These are phyloP conservation scores for Cephalotes varians DNA, from an alignment of 2,888 invertebrate genomes.

Conservation along the genomic window DNA sequence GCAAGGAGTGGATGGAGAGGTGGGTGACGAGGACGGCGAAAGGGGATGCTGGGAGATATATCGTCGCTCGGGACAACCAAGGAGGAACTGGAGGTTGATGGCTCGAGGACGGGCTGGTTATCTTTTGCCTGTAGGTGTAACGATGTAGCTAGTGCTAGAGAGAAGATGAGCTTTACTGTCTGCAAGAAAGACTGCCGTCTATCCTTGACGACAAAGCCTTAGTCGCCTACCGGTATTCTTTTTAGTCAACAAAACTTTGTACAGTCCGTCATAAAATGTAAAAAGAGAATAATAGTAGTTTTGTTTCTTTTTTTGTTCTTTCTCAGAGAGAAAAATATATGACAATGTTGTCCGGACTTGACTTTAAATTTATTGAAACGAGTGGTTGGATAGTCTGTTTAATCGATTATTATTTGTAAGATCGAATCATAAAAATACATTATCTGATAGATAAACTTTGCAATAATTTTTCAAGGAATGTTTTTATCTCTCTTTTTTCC, in stretches of 20 bases:
- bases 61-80: conserved; percentile 69
- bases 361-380: not conserved
- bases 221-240: conserved; percentile 33
- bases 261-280: conserved; percentile 28
- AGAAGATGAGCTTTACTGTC: conserved; percentile 63
- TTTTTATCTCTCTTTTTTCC: not conserved
- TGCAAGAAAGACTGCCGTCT: conserved; percentile 69
- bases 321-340: not conserved
- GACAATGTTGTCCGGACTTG: not conserved
- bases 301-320: not conserved
- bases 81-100: conserved; percentile 72
- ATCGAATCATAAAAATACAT: not conserved
- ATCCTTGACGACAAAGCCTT: conserved; percentile 62
- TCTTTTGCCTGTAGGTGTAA: conserved; percentile 76
- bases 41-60: conserved; percentile 73
- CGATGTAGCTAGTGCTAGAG: conserved; percentile 54
- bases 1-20: conserved; percentile 56
- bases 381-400: not conserved
- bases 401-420: not conserved
- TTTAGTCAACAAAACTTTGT: conserved; percentile 33
- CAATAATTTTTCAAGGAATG: not conserved
- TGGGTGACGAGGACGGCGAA: conserved; percentile 59
- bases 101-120: conserved; percentile 74
- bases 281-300: not conserved
- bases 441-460: not conserved